These are phyloP conservation scores for Anas bernieri DNA, from an alignment of 2,797 vertebrate species.

Conservation along the genomic window DNA sequence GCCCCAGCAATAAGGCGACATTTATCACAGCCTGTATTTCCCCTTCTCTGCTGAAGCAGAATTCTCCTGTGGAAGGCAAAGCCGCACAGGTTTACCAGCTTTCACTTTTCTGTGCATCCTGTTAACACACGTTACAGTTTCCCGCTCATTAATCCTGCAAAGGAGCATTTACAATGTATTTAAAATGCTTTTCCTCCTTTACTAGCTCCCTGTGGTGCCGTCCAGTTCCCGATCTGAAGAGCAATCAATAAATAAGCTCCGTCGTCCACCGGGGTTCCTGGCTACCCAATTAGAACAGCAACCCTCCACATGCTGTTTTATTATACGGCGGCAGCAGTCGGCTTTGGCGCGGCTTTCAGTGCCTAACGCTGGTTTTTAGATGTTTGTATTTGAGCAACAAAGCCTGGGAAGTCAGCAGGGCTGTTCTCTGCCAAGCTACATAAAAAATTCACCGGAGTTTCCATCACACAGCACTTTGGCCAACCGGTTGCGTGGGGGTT, in stretches of 20 bases:
- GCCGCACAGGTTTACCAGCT: neutral
- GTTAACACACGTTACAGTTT: constrained; percentile 10
- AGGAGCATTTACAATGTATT: constrained; percentile 60
- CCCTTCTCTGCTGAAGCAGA: neutral
- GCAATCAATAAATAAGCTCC: constrained; percentile 69
- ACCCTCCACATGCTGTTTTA: constrained; percentile 52
- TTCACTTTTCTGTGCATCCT: constrained; percentile 37
- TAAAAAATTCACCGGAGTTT: neutral
- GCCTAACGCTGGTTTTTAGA: constrained; percentile 61
- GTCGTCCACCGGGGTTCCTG: constrained; percentile 39
- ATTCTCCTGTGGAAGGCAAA: constrained; percentile 12
- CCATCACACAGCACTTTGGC: accelerated
- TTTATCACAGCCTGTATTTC: neutral
- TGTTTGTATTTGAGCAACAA: constrained; percentile 69
- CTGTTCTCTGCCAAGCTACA: constrained; percentile 50
- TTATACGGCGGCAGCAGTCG: constrained; percentile 66
- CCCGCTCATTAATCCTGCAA: constrained; percentile 58
- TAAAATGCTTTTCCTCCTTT: constrained; percentile 44
- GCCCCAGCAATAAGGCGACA: neutral
- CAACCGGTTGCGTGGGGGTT: neutral
- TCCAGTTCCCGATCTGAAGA: constrained; percentile 67
- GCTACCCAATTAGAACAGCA: constrained; percentile 70
- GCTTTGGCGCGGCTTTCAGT: constrained; percentile 31
- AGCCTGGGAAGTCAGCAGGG: constrained; percentile 52
- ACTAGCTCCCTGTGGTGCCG: constrained; percentile 37